Conservation (phyloP, 1,140 invertebrate species). For the Papilio machaon region DNA sequence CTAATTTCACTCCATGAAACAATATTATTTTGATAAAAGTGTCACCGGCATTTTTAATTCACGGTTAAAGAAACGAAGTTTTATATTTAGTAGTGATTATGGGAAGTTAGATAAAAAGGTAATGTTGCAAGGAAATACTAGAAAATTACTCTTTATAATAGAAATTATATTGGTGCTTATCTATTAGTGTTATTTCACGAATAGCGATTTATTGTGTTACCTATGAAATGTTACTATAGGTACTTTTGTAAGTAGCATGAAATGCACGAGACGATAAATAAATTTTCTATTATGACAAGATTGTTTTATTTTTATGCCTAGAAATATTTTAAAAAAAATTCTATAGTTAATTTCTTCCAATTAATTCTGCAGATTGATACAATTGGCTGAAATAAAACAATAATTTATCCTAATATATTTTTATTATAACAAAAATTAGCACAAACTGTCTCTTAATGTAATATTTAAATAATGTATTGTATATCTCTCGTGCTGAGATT, state of each 20-base stretch:
- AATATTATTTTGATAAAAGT: too few relatives aligned
- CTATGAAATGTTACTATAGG: slow-evolving; percentile 16
- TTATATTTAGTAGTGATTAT: not conserved
- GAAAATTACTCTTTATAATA: not conserved
- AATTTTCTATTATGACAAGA: slow-evolving; percentile 6
- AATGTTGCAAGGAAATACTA: not conserved
- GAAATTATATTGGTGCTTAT: slow-evolving; percentile 19
- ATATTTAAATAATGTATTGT: slow-evolving; percentile 15
- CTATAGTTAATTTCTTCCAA: too few relatives aligned
- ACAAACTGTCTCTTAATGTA: slow-evolving; percentile 18
- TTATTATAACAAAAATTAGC: slow-evolving; percentile 36
- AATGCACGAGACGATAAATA: slow-evolving; percentile 11
- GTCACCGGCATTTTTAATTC: too few relatives aligned
- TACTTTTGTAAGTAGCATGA: slow-evolving; percentile 24
- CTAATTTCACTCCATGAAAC: too few relatives aligned
- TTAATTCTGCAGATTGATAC: too few relatives aligned
- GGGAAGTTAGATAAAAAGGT: too few relatives aligned
- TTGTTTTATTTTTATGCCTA: slow-evolving; percentile 24
- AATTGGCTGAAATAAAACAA: not conserved
- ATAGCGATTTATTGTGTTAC: not conserved
- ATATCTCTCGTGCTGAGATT: not conserved
- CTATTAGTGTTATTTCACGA: slow-evolving; percentile 6
- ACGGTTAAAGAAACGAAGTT: not conserved
- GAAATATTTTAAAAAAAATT: not conserved
- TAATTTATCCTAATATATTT: slow-evolving; percentile 28